A percentile compares a stretch with the other conserved stretches of the same genome.
These are phyloP conservation scores for Podargus strigoides DNA, from an alignment of 2,797 vertebrate species.

Conservation along the genomic window DNA sequence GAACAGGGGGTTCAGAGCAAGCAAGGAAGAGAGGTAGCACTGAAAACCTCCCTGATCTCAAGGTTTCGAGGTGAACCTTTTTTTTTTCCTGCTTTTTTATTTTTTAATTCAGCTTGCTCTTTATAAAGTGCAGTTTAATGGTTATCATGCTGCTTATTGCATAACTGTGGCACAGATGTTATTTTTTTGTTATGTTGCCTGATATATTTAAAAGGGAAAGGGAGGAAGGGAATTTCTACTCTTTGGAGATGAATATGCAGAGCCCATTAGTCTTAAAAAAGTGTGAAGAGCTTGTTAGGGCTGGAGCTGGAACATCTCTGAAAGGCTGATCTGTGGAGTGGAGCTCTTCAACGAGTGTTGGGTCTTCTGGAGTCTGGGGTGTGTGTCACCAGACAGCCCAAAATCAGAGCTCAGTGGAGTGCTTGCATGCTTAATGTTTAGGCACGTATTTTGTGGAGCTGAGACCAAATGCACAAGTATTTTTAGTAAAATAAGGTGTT, in stretches of 20 bases:
- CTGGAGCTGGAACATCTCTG: neutral
- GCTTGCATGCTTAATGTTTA: neutral
- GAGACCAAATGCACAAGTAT: neutral
- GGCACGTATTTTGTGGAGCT: neutral
- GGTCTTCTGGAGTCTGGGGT: neutral
- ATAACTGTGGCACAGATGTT: conserved; percentile 44
- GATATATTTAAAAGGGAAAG: conserved; percentile 23
- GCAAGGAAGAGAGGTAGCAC: neutral
- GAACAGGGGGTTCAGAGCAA: neutral
- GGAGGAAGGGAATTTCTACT: conserved; percentile 35
- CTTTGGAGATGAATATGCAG: conserved; percentile 37
- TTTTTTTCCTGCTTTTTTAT: neutral
- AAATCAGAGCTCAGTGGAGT: neutral
- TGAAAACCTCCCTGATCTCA: neutral
- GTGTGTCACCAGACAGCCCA: neutral
- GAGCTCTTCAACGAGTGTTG: neutral
- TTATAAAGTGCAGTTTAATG: neutral
- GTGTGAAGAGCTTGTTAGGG: conserved; percentile 53
- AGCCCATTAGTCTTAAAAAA: conserved; percentile 55
- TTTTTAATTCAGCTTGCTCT: neutral
- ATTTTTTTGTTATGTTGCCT: conserved; percentile 40
- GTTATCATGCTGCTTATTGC: conserved; percentile 14
- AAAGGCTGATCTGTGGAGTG: conserved; percentile 2
- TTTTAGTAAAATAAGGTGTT: neutral
- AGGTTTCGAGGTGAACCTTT: neutral